Base-by-base conservation (phyloP, 2,888 invertebrate species). In the Linnaemya vulpina region DNA sequence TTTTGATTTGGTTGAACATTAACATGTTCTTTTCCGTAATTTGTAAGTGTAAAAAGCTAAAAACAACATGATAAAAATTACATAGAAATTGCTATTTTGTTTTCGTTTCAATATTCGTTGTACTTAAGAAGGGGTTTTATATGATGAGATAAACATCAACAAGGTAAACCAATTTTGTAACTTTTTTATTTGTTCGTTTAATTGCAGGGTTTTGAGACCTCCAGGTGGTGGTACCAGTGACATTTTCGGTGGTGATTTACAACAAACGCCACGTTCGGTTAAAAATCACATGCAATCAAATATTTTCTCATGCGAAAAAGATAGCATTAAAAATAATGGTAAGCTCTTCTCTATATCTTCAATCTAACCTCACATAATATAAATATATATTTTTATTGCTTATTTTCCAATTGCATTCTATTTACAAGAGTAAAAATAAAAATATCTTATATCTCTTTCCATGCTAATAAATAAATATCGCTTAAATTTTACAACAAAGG, bases 141-240 rank as follows among this genome's bases (percentile, higher is more conserved):
- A 62, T 25, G 25, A n/a, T 4, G 15, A 65, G 58, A 75, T 71
- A 62, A 58, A 67, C 55, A 77, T 82, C 67, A 65, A 38, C 10
- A 67, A 46, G n/a, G 38, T 15, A 60, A 81, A 63, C 46, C 75
- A 73, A 68, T 83, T 81, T 63, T 68, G 13, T 78, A 20, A 76
- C 10, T 71, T 73, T 65, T 58, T 74, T 73, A 38, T 70, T 70
- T 73, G n/a, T 80, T 62, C 71, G 40, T 85, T 38, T 86, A 71
- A 62, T 93, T 93, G 3, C 90, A 95, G 95, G 92, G 94, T 95
- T 82, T 90, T 94, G 90, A 94, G 94, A 90, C 94, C 94, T 86
- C 94, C 94, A 87, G 94, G 94, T 87, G 94, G 94, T 87, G 94
- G 94, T n/a, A 93, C 93, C 88, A 94, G 94, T 89, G 94, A 94